Percentiles rank a stretch among this genome's conserved stretches.
These are phyloP conservation scores for Vidua chalybeata DNA, from an alignment of 2,113 vertebrate species.

Conservation along the genomic window DNA sequence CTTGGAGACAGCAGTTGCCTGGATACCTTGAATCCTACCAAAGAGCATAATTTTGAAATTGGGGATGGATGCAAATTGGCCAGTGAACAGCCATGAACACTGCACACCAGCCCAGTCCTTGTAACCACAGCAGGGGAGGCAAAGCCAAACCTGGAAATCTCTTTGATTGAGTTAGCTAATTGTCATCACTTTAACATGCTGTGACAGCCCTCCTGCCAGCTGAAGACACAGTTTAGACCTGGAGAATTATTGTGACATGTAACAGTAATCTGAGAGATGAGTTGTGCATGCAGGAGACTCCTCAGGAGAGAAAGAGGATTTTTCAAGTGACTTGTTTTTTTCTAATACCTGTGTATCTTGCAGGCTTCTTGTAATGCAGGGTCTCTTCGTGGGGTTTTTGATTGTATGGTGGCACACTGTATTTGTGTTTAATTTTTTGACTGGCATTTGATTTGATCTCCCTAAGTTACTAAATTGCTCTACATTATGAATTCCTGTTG, in stretches of 20 bases:
- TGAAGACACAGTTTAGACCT: not conserved
- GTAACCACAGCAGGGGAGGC: not conserved
- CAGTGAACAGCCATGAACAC: not conserved
- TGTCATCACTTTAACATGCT: not conserved
- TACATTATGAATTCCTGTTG: not conserved
- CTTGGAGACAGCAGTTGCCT: not conserved
- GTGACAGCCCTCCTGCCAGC: not conserved
- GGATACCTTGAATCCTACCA: not conserved
- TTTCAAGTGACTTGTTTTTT: not conserved
- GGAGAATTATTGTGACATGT: not conserved
- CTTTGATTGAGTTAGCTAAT: not conserved
- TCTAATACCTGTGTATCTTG: not conserved
- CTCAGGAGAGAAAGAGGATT: not conserved
- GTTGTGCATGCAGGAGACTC: not conserved
- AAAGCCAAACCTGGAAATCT: not conserved
- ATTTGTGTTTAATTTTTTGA: not conserved
- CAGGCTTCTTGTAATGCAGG: not conserved
- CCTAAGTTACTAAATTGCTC: not conserved
- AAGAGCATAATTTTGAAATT: not conserved
- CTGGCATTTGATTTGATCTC: not conserved
- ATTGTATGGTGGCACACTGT: not conserved
- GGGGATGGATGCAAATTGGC: not conserved
- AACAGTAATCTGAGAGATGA: not conserved
- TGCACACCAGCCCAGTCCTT: not conserved
- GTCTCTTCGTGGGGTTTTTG: not conserved